Base-by-base conservation (phyloP, 2,113 vertebrate species). In the Rhinogobius similis region DNA sequence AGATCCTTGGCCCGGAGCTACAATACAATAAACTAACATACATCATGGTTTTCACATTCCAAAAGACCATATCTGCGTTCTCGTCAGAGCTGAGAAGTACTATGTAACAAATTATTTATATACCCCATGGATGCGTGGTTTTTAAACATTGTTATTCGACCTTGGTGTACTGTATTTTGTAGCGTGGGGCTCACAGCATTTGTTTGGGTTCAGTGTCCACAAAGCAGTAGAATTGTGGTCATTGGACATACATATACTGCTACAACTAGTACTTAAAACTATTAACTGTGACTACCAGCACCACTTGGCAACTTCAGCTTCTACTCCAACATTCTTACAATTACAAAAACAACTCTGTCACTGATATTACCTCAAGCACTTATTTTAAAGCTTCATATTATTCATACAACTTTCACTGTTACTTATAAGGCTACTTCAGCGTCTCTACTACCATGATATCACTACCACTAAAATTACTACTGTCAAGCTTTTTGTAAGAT, bases 1-100 rank as follows among this genome's bases (percentile, higher is more conserved):
- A 58, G 55, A 58, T 29, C 55, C 55, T 58, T 58, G 55, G 55
- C 55, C 55, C 9, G 55, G 12, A 58, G 55, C 26, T 18, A 58
- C 24, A 29, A 29, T 29, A 58, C 55, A 58, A 16, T 20, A 58
- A 26, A 29, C 55, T 5, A 18, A 18, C 55, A 29, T 58, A 58
- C 16, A 58, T 58, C 26, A 58, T 18, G 26, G 13, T 16, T 58
- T 58, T 29, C 55, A 58, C 26, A 9, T 58, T 18, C 26, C 55
- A 29, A 29, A 29, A 10, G 26, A 14, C 24, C 26, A 18, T 10
- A 58, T 29, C 14, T 9, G 55, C 26, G 8, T 7, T 18, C 26
- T 29, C 26, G 7, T 6, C 24, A 18, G 10, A 14, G 26, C 55
- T 58, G 55, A 13, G 4, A 16, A 18, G 55, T 20, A 58, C 50